phyloP scores from a whole-genome alignment of 2,797 vertebrate genomes.

The Nothura maculosa region DNA sequence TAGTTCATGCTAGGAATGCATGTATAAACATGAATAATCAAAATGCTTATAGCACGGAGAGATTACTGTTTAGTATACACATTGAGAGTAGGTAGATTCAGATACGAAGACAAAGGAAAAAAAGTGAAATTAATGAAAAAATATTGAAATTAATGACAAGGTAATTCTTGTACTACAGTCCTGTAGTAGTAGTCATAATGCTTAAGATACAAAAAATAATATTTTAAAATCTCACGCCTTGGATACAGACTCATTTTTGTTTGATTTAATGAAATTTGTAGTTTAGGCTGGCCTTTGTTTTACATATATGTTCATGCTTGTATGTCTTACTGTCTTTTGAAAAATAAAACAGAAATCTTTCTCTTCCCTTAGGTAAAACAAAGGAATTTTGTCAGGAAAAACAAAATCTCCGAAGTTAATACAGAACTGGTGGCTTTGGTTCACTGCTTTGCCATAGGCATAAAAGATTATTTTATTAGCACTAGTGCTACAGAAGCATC shows the following conservation, averaged over 20 bases:
- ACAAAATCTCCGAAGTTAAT: not conserved
- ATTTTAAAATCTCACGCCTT: not conserved
- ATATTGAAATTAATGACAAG: not conserved
- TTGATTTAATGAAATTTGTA: not conserved
- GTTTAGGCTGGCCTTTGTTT: not conserved
- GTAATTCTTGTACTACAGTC: not conserved
- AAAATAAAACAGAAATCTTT: not conserved
- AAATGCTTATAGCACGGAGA: not conserved
- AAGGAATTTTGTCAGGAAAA: not conserved
- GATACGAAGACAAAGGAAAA: not conserved
- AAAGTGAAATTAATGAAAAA: not conserved
- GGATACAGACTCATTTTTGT: not conserved
- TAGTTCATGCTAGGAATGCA: not conserved
- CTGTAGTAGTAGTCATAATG: not conserved
- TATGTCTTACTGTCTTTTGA: not conserved
- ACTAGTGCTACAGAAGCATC: not conserved
- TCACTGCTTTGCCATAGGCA: not conserved
- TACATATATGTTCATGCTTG: not conserved
- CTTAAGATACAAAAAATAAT: rapidly evolving
- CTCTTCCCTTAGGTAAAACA: not conserved
- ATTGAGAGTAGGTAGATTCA: not conserved
- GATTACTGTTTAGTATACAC: not conserved
- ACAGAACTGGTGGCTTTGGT: not conserved
- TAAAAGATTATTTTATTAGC: not conserved
- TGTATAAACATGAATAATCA: not conserved